Base-by-base conservation (phyloP, 2,113 vertebrate species). In the Toxotes jaculatrix region DNA sequence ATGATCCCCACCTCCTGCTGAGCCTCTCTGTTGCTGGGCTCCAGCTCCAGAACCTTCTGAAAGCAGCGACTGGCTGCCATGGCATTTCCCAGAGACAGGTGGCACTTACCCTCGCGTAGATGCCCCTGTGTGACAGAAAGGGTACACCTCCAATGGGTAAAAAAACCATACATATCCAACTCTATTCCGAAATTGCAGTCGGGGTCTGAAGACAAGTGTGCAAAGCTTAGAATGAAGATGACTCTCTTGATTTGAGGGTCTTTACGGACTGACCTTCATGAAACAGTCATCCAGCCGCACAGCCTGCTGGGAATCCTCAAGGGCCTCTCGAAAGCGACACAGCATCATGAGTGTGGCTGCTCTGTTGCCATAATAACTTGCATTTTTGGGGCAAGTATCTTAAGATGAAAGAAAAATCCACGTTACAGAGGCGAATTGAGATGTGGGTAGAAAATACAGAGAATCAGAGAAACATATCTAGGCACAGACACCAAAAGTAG, bases 281-380 rank as follows among this genome's bases (percentile, higher is more conserved):
- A 99, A 99, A 80, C 91, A 94, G 75, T 99, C 97, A 49, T 99
- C 97, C 92, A 99, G 40, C 32, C 98, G 96, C 91, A 99, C 97
- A 0, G 98, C 97, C 91, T 98, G 97, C 87, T 99, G 98, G 42
- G 97, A 96, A 34, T 99, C 98, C 83, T 96, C 97, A 4, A 99
- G 93, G 0, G 97, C 98, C 82, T 99, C 97, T 65, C 96, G 95
- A 85, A 97, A 97, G 53, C 93, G 94, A 51, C 93, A 95, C 3
- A 99, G 76, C 97, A 99, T 99, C 96, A 99, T 99, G 62, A 98
- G 94, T 0, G 98, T 98, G 90, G 98, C 98, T 12, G 97, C 97
- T 88, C 97, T 96, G 93, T 99, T 99, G 21, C 98, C 97, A 4
- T 98, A 98, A 88, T 98, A 99, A 92, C 97, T 98, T 88, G 97